phyloP scores from a whole-genome alignment of 2,113 vertebrate species.

The Taxidea taxus region DNA sequence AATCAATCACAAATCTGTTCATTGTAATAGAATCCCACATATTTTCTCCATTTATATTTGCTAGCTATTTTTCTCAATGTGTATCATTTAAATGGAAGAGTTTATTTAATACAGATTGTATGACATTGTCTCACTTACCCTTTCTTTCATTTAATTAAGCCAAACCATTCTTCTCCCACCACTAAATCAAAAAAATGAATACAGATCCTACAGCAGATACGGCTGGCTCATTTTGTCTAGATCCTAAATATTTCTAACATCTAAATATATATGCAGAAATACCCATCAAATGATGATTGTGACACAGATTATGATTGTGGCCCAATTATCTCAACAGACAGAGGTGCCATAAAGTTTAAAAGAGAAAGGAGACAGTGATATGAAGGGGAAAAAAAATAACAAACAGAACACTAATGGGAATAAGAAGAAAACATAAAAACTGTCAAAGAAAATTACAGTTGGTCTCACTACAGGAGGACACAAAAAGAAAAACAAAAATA shows the following conservation, averaged over 20 bases:
- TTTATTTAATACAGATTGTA: neutral
- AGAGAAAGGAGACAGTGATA: neutral
- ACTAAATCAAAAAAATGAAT: neutral
- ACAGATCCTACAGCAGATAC: neutral
- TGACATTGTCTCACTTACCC: neutral
- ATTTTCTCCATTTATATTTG: neutral
- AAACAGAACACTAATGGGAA: neutral
- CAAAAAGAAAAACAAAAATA: slow-evolving; percentile 9
- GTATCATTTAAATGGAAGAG: neutral
- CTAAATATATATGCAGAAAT: neutral
- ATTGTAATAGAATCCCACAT: neutral
- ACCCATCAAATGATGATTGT: neutral
- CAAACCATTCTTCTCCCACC: neutral
- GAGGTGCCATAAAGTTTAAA: neutral
- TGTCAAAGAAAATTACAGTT: slow-evolving; percentile 13
- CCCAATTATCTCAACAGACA: neutral
- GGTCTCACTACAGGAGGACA: neutral
- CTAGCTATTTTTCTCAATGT: neutral
- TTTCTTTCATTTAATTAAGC: slow-evolving; percentile 16
- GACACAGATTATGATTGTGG: neutral
- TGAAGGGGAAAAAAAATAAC: neutral
- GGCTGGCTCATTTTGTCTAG: neutral
- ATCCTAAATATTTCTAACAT: neutral
- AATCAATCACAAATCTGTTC: neutral
- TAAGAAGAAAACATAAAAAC: slow-evolving; percentile 51